phyloP scores from a whole-genome alignment of 2,888 invertebrate genomes.

The Netelia inedita region DNA sequence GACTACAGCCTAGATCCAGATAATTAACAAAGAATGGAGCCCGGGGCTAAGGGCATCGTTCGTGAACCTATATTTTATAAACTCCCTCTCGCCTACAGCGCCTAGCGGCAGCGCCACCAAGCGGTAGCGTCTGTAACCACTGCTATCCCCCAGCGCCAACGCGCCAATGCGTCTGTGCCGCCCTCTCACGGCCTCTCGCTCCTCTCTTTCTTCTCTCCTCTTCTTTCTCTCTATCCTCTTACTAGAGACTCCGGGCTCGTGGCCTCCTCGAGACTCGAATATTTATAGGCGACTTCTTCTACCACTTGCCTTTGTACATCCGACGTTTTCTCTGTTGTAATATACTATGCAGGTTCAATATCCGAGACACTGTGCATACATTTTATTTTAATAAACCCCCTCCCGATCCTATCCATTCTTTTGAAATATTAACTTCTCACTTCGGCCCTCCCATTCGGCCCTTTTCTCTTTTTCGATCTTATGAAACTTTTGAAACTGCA shows the following conservation, averaged over 20 bases:
- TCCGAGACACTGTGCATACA: conserved; percentile 46
- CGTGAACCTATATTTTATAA: conserved; percentile 61
- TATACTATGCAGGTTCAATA: conserved; percentile 53
- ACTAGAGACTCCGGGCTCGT: background rate
- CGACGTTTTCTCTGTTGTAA: conserved; percentile 27
- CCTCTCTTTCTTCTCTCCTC: background rate
- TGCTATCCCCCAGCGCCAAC: background rate
- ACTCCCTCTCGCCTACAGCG: conserved; percentile 19
- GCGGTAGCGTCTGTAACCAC: background rate
- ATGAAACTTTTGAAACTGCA: background rate
- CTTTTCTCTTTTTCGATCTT: no score
- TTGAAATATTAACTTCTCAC: conserved; percentile 37
- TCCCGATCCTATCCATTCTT: conserved; percentile 3
- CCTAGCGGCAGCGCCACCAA: background rate
- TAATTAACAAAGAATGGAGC: conserved; percentile 67
- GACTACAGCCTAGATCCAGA: conserved; percentile 61
- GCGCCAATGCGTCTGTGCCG: background rate
- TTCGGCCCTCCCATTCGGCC: background rate
- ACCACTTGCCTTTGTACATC: conserved; percentile 14
- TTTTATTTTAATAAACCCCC: conserved; percentile 57
- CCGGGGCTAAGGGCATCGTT: conserved; percentile 53
- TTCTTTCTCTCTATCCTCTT: background rate
- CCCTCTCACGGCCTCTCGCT: background rate
- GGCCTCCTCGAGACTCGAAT: conserved; percentile 50
- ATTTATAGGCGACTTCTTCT: conserved; percentile 61